These are phyloP conservation scores for Pachycephus smyrnensis DNA, from an alignment of 2,888 invertebrate species.

Conservation along the genomic window DNA sequence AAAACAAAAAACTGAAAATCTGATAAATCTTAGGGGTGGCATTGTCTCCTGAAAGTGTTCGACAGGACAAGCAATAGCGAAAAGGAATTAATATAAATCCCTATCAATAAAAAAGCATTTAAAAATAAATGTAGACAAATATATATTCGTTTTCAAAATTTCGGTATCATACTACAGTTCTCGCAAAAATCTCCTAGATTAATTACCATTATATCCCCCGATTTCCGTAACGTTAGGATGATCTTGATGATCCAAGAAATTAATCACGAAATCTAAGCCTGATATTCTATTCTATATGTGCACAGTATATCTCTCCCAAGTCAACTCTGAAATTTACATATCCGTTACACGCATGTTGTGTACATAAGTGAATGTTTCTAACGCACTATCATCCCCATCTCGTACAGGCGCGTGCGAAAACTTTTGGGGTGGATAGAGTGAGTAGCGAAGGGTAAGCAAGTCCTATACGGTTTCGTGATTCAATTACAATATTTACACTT, in stretches of 20 bases:
- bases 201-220: neutral
- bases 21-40: neutral
- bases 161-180: too few relatives aligned
- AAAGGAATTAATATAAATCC: neutral
- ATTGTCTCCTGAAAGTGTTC: neutral
- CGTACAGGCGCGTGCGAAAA: neutral
- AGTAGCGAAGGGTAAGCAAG: neutral
- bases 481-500: slow-evolving; percentile 24
- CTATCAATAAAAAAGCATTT: too few relatives aligned
- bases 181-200: neutral
- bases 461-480: slow-evolving; percentile 9
- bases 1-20: neutral
- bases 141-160: too few relatives aligned
- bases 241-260: neutral
- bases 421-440: neutral
- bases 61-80: neutral
- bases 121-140: too few relatives aligned
- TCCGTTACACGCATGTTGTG: slow-evolving; percentile 18
- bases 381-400: neutral
- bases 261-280: neutral
- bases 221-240: neutral
- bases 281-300: too few relatives aligned
- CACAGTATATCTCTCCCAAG: neutral
- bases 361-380: slow-evolving; percentile 23
- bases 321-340: neutral